Base-by-base conservation (phyloP, 2,888 invertebrate species). In the Tridacna gigas region DNA sequence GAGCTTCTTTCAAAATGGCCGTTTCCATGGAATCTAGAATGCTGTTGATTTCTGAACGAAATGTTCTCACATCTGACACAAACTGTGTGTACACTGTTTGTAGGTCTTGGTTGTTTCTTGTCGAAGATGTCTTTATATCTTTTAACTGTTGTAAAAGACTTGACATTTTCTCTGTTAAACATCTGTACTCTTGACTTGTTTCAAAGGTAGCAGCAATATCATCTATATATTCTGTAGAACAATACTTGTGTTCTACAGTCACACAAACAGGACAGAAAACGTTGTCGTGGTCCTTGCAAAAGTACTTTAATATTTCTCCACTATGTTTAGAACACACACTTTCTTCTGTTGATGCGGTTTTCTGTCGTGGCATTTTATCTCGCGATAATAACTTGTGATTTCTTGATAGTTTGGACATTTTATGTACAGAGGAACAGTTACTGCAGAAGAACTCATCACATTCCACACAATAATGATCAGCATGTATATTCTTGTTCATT, bases 391-490 rank as follows among this genome's bases (percentile, higher is more conserved):
- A 13, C 9, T 1, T 18, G 9, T 63, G 63, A 3, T 25, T 63
- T 22, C 22, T 63, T 63, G 25, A 25, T 22, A 63, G n/a, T 22
- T n/a, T 63, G 13, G 63, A 13, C 63, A 13, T 63, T 22, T n/a
- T 25, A 22, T 63, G 63, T n/a, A 22, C 63, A 13, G n/a, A n/a
- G 2, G 22, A n/a, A 25, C 63, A 63, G 22, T 13, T 22, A 63
- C 26, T 13, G 22, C 63, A 63, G 63, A 63, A 22, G 63, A 25
- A 63, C 63, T 63, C 63, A 22, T 63, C 22, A 63, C 63, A 63
- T 22, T n/a, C 63, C 22, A 3, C 12, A 63, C 63, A 63, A 22
- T 63, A 12, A 13, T 13, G 13, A 3, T n/a, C 26, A 22, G 63
- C 63, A 3, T n/a, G 1, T 25, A 7, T 22, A 1, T 63, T 22